Base-by-base conservation (phyloP, 2,113 vertebrate species). In the Entelurus aequoreus region DNA sequence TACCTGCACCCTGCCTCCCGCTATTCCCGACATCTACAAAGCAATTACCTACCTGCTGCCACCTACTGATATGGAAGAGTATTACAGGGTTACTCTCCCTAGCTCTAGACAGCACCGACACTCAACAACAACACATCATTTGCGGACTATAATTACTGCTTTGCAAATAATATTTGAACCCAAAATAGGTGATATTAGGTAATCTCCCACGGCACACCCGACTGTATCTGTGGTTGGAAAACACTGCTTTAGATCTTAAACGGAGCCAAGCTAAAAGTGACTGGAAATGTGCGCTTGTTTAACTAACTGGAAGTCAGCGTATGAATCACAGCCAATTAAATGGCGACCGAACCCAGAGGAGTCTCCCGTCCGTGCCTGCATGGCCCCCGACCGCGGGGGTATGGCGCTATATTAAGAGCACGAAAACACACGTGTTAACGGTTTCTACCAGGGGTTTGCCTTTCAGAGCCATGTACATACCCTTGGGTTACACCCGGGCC, bases 251-350 rank as follows among this genome's bases (percentile, higher is more conserved):
- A 54, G 52, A 71, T 69, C 67, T 58, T 54, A 74, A 83, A 63
- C 71, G 63, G 61, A 75, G 63, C 71, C 65, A 76, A 74, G 63
- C 62, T 53, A 60, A 72, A 56, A 62, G 63, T 54, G 59, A 75
- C 71, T 77, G 56, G 63, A 69, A 63, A 81, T 54, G 59, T n/a
- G 12, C 61, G 46, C 40, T 72, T 79, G 82, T 86, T 87, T 84
- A 79, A 79, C 68, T 69, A 68, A 75, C 62, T 84, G 76, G 76
- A 83, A 69, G 72, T 75, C 71, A 66, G 78, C 69, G 66, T 72
- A 73, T 78, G 71, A 69, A 83, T 74, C 65, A 35, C 67, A 62
- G 59, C 79, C 87, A 87, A 79, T 84, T 83, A 85, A 28, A 85
- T 80, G 72, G 64, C 68, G 73, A 81, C 73, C 70, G 70, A 60